Conservation (phyloP, 1,140 invertebrate genomes). For the Ostrea denselamellosa region DNA sequence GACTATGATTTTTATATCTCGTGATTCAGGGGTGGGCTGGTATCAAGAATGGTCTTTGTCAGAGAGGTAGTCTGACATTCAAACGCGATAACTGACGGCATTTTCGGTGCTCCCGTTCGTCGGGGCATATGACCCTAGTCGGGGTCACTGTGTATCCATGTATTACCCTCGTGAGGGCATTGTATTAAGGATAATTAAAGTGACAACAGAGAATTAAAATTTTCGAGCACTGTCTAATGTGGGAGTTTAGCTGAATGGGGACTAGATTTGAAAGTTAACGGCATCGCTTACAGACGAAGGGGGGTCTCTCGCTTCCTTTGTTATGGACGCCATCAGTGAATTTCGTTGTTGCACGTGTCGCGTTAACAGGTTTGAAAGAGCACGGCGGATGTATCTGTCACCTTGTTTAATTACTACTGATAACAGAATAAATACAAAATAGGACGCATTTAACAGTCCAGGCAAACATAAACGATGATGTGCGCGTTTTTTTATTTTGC, state of each 20-base stretch:
- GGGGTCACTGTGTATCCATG: conserved; percentile 22
- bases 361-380: conserved; percentile 32
- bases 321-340: not conserved
- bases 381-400: conserved; percentile 3
- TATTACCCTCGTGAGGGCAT: conserved; percentile 5
- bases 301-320: not conserved
- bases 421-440: not conserved
- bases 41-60: conserved; percentile 39
- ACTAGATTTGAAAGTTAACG: conserved; percentile 10
- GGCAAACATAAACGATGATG: not conserved
- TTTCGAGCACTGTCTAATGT: not conserved
- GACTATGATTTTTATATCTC: conserved; percentile 27
- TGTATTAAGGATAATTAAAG: conserved; percentile 36
- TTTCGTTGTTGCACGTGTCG: conserved; percentile 1
- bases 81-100: conserved; percentile 26
- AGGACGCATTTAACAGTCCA: not conserved
- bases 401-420: conserved; percentile 23
- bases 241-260: conserved; percentile 11
- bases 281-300: conserved; percentile 9
- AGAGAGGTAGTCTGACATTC: conserved; percentile 32
- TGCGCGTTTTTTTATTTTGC: not conserved
- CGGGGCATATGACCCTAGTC: conserved; percentile 24
- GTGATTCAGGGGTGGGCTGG: conserved; percentile 19
- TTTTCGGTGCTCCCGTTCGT: conserved; percentile 20
- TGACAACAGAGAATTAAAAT: conserved; percentile 31